Conservation (phyloP, 2,888 invertebrate genomes). For the Cinara cedri region DNA sequence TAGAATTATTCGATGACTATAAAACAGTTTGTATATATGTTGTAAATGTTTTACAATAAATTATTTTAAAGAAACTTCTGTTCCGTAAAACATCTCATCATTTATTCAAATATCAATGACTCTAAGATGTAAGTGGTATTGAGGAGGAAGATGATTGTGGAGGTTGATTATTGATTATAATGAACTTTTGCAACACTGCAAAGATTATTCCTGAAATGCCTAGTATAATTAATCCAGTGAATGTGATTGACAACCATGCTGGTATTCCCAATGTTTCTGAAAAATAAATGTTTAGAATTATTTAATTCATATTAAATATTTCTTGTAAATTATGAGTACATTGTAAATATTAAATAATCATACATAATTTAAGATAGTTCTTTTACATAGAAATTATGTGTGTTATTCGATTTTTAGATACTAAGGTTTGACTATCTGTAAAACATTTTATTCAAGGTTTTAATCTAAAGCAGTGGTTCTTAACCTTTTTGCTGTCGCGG, state of each 20-base stretch:
- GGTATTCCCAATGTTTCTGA: constrained; percentile 55
- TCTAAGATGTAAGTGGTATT: constrained; percentile 34
- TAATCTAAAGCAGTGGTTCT: too few species aligned
- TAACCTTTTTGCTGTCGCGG: too few species aligned
- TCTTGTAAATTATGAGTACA: neutral
- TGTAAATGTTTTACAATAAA: neutral
- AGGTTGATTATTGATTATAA: constrained; percentile 49
- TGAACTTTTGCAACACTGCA: constrained; percentile 40
- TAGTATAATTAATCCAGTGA: constrained; percentile 35
- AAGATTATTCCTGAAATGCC: constrained; percentile 46
- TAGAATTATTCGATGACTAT: neutral
- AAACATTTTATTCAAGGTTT: too few species aligned
- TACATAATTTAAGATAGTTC: too few species aligned
- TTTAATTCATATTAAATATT: neutral
- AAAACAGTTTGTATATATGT: neutral
- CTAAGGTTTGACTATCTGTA: too few species aligned
- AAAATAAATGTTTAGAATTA: neutral
- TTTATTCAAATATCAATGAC: neutral
- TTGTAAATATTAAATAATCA: neutral
- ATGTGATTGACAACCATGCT: constrained; percentile 54
- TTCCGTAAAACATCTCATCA: neutral
- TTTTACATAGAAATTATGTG: too few species aligned
- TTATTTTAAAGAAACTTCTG: neutral
- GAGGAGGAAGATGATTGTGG: constrained; percentile 28
- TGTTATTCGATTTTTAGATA: too few species aligned